Base-by-base conservation (phyloP, 2,888 invertebrate species). In the Stegophylla sp. region DNA sequence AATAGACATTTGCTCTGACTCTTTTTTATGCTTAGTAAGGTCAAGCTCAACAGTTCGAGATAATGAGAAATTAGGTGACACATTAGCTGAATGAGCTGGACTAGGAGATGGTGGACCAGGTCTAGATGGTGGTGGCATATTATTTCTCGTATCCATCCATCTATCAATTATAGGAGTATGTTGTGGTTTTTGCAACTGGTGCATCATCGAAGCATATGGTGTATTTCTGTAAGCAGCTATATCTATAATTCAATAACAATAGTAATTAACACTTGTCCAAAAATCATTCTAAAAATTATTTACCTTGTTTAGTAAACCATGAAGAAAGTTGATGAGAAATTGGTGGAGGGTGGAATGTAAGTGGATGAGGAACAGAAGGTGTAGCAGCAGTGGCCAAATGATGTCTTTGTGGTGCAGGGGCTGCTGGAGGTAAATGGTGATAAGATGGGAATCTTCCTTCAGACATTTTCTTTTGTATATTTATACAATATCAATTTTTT, bases 291-390 rank as follows among this genome's bases (percentile, higher is more conserved):
- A 41, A 51, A 17, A 53, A 69, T 56, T 20, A 72, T 48, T 82
- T 83, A 83, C 83, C 82, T 61, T 75, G 81, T 69, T 83, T 83
- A 73, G 76, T 81, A 71, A 81, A 81, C 83, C 83, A 83, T 9
- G 75, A 48, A 41, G 83, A 77, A 45, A 82, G 17, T 10, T 73
- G 82, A 61, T 82, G 76, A 43, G 75, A 75, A 56, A 82, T 81
- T 69, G 81, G 74, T 51, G 71, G 69, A 13, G 83, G 59, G 1
- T 81, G 82, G 64, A 82, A 81, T 59, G 75, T 74, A 73, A 82
- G 82, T 56, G 83, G 81, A 63, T 74, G 83, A 82, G 79, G 63
- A 66, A 82, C 64, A 56, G 82, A 66, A 64, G 82, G 53, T 67
- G 82, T 61, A 71, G 66, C 71, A 82, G 71, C 69, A 69, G 79